A percentile compares a stretch with the other conserved stretches of the same genome.
Conservation (phyloP, 23 tunicate species). For the Styela clava region DNA sequence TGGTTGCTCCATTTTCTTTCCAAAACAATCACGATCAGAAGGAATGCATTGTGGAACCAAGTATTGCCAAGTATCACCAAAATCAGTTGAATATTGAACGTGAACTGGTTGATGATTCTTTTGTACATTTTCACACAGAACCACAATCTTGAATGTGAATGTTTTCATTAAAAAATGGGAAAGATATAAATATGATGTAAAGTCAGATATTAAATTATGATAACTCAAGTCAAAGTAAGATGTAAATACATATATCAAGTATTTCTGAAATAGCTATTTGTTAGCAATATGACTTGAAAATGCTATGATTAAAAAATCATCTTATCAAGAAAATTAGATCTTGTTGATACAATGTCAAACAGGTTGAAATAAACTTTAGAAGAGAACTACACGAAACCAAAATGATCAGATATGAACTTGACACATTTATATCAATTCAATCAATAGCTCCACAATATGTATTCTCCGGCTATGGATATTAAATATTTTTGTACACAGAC, state of each 20-base stretch:
- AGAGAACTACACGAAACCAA: no score
- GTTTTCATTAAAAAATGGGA: neutral
- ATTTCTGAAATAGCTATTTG: neutral
- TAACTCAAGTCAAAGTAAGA: no score
- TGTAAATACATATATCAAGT: neutral
- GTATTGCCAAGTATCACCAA: constrained; percentile 81
- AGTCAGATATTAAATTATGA: no score
- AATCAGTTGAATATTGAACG: constrained; percentile 75
- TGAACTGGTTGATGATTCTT: constrained; percentile 78
- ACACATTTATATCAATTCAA: no score
- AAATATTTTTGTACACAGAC: no score
- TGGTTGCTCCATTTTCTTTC: constrained; percentile 62
- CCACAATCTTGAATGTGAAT: constrained; percentile 49
- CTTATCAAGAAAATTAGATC: neutral
- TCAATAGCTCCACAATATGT: no score
- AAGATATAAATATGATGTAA: neutral
- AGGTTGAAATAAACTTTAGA: no score
- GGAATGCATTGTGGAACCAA: constrained; percentile 71
- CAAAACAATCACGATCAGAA: constrained; percentile 75
- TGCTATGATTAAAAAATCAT: neutral
- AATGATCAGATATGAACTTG: no score
- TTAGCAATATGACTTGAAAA: no score
- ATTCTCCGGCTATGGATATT: no score
- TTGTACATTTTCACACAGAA: constrained; percentile 54
- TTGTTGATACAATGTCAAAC: no score